Conservation (phyloP, 2,797 vertebrate species). For the Acridotheres tristis region DNA sequence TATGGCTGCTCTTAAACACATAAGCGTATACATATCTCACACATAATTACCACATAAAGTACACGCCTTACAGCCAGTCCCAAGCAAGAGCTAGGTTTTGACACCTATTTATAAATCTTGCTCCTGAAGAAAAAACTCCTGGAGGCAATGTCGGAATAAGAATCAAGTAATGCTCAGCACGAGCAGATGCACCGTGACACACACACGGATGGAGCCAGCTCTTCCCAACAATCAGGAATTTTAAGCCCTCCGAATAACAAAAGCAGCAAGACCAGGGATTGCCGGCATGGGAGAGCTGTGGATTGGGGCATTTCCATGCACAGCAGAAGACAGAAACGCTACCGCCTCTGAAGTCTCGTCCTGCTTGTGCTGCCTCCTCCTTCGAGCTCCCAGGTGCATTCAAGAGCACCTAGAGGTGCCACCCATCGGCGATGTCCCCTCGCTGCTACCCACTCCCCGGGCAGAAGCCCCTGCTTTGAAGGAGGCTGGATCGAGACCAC, state of each 20-base stretch:
- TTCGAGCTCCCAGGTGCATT: background rate
- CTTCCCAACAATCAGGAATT: background rate
- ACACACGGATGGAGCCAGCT: background rate
- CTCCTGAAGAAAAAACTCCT: background rate
- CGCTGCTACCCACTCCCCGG: background rate
- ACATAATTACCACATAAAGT: background rate
- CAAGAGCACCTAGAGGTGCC: background rate
- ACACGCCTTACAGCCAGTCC: background rate
- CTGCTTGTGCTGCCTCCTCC: background rate
- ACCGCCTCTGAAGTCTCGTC: background rate
- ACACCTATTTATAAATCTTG: background rate
- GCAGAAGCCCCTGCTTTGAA: background rate
- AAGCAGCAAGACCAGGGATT: background rate
- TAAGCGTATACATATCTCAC: rapidly evolving
- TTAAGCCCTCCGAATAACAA: constrained; percentile 17
- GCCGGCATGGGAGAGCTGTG: background rate
- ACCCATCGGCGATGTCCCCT: background rate
- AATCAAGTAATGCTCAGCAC: background rate
- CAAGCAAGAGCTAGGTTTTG: background rate
- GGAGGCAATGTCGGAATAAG: background rate
- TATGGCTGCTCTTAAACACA: background rate
- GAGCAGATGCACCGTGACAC: background rate
- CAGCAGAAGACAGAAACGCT: background rate
- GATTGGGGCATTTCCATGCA: background rate
- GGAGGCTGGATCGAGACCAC: background rate